Conservation (phyloP, 2,888 invertebrate genomes). For the Ligdia adustata region DNA sequence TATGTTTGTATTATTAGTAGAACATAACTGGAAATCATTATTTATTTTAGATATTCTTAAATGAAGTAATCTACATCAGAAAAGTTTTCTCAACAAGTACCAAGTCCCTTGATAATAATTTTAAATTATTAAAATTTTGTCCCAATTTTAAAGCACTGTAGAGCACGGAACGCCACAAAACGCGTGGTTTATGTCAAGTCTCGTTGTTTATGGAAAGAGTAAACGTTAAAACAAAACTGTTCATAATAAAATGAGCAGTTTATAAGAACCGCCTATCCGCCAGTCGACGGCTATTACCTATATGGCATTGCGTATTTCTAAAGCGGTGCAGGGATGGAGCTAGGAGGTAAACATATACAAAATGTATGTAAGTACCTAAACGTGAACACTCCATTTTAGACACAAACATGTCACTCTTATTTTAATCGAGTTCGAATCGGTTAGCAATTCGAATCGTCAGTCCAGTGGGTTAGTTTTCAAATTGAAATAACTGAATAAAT, state of each 20-base stretch:
- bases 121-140: conserved; percentile 16
- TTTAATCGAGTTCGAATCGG: too few species aligned
- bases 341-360: too few species aligned
- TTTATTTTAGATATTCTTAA: too few species aligned
- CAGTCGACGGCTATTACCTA: conserved; percentile 48
- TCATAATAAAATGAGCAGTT: conserved; percentile 47
- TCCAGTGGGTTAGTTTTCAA: too few species aligned
- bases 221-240: conserved; percentile 31
- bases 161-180: conserved; percentile 27
- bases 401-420: too few species aligned
- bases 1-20: too few species aligned
- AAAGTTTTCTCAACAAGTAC: conserved; percentile 7
- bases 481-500: too few species aligned
- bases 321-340: conserved; percentile 41
- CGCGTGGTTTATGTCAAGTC: conserved; percentile 40
- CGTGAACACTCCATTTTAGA: too few species aligned
- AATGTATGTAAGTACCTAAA: too few species aligned
- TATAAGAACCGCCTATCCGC: conserved; percentile 42
- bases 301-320: conserved; percentile 57
- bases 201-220: conserved; percentile 41
- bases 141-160: conserved; percentile 15
- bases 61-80: conserved; percentile 16
- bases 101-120: background rate
- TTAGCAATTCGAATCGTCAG: too few species aligned
- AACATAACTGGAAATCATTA: too few species aligned